Evolutionary conservation across 2,888 invertebrate species (phyloP), one percentile per base, ranked within the genome.

Genomic region (Pherbina coryleti): DNA sequence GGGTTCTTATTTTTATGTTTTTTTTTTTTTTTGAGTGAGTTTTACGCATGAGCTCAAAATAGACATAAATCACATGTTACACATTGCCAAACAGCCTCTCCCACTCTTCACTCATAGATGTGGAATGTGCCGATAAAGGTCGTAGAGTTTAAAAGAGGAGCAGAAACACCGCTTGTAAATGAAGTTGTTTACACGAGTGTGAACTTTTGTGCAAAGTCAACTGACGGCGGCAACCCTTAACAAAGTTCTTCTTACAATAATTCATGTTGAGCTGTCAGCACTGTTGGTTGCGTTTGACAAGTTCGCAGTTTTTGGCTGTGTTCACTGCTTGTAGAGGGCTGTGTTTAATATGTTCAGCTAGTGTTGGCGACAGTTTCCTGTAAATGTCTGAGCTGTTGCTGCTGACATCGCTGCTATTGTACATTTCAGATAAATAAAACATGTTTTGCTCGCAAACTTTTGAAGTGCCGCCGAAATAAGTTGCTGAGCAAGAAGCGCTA

Each of bases 171-270:
- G 22, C 57, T 60, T 72, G 72, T 60, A 60, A 60, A 60, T 72
- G 22, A 37, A 60, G 60, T 72, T 72, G 72, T 72, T 72, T 60
- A 72, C 72, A 44, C 44, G 60, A 72, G 72, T 72, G 72, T 44
- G 37, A 72, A 72, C 37, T 22, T 67, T 60, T 60, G n/a, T 60
- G 22, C 37, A 14, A 25, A 7, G 44, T 57, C 25, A 37, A 2
- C n/a, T 19, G 55, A 69, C 53, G 31, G 0, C 53, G 67, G 53
- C 70, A 53, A 70, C 70, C 28, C 70, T 49, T 17, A 49, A 49
- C 49, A 7, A 19, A n/a, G n/a, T n/a, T n/a, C 5, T 0, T 17
- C 19, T 22, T 5, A 34, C 37, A 19, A 55, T 19, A 66, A 8
- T 66, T 34, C 37, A n/a, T 66, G 69, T 49, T 44, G 69, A 19